A percentile compares a stretch with the other conserved stretches of the same genome.
phyloP scores from a whole-genome alignment of 2,113 vertebrate genomes.

The Guaruba guarouba region DNA sequence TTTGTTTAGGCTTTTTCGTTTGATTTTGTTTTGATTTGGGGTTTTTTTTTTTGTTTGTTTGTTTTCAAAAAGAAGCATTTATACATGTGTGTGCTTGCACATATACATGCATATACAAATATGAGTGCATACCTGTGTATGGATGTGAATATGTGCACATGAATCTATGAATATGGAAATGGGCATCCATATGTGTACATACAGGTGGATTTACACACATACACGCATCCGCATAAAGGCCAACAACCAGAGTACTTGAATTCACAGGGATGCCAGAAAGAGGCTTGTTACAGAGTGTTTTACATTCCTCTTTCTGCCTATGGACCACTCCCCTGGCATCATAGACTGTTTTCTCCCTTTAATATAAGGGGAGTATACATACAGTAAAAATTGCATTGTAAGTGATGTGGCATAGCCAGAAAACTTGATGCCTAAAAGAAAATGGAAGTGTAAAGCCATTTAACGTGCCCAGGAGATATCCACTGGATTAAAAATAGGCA shows the following conservation, averaged over 20 bases:
- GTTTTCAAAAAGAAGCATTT: neutral
- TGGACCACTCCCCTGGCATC: neutral
- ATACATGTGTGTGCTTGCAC: neutral
- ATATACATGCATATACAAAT: neutral
- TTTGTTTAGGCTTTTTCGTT: neutral
- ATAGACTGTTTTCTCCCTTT: neutral
- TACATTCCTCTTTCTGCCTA: neutral
- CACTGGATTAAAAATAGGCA: neutral
- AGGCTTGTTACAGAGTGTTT: neutral
- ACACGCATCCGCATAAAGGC: neutral
- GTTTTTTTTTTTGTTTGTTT: neutral
- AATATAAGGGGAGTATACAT: neutral
- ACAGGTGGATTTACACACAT: neutral
- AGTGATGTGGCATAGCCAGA: neutral
- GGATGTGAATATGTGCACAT: neutral
- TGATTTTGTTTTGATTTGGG: neutral
- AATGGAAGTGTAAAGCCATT: neutral
- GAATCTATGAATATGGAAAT: neutral
- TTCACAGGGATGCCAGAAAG: neutral
- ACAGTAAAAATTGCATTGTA: neutral
- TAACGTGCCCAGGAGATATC: neutral
- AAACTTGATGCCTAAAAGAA: neutral
- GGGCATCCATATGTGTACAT: neutral
- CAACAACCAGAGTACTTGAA: neutral
- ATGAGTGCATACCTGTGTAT: neutral